Base-by-base conservation (phyloP, 2,113 vertebrate species). In the Heterocephalus glaber region DNA sequence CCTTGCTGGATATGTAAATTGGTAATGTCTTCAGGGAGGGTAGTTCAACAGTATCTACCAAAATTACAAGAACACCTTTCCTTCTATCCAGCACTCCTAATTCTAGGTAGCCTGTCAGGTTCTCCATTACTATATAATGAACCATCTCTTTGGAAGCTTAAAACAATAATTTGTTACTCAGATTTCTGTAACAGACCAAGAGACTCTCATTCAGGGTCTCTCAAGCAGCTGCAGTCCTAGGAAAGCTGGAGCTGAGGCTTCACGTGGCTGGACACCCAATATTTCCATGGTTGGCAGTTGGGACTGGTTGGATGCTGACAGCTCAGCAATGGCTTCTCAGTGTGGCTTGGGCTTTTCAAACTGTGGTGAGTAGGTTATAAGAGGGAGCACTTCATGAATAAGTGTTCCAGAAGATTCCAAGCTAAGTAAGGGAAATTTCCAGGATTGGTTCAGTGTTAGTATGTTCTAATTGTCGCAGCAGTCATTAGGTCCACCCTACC, bases 1-100 rank as follows among this genome's bases (percentile, higher is more conserved):
- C 33, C 7, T 68, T 76, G 84, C 44, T 68, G 58, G 52, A 52
- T 92, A 72, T 47, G 22, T 68, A 85, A 61, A 38, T 22, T 93
- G 74, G 87, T 84, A 14, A 24, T 66, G 8, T 3, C 44, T 85
- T 81, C 26, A 56, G 76, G 61, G 63, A 81, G 52, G 28, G 63
- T 68, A 87, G 61, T 85, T 91, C 90, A 60, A 70, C 7, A 77
- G 16, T 68, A 83, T 66, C 47, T 90, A 38, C 83, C 47, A 79
- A 56, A 90, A 88, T 66, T 6, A 10, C 54, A 41, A 77, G 5
- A 82, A 52, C 16, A 26, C 11, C 12, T 84, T 66, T 95, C 76
- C 80, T 89, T 90, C 63, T 4, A 65, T 44, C 61, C 16, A 70
- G 47, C 12, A 65, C 13, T 35, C 41, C 56, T 80, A n/a, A 47